Evolutionary conservation across 1,140 invertebrate genomes (phyloP).

Genomic region (Rhysida immarginata): DNA sequence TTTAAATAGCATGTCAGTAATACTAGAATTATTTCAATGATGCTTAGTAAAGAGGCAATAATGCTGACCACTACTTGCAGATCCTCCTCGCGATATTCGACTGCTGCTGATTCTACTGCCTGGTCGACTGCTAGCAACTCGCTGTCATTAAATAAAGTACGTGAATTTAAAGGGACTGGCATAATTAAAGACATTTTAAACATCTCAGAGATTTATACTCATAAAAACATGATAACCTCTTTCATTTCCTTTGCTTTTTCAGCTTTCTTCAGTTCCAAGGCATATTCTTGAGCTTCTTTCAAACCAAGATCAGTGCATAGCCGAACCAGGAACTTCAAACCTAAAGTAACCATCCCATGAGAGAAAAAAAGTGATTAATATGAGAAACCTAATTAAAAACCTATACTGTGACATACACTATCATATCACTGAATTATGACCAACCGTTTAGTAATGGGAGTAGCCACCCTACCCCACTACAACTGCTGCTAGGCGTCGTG

Average conservation of each 20-base stretch:
- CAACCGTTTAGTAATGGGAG: too few species aligned
- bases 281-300: conserved; percentile 60
- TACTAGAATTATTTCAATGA: too few species aligned
- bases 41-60: not conserved
- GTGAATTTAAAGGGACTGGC: not conserved
- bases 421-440: too few species aligned
- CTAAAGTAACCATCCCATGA: too few species aligned
- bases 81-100: conserved; percentile 23
- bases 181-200: not conserved
- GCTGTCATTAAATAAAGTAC: conserved; percentile 19
- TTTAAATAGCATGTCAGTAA: too few species aligned
- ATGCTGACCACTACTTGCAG: conserved; percentile 24
- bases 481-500: too few species aligned
- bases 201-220: not conserved
- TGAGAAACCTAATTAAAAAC: too few species aligned
- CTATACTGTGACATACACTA: too few species aligned
- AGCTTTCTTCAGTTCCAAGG: conserved; percentile 58
- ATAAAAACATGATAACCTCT: conserved; percentile 6
- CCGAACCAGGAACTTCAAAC: conserved; percentile 64
- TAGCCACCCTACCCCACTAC: too few species aligned
- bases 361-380: too few species aligned
- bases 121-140: conserved; percentile 25
- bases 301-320: conserved; percentile 67
- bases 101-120: conserved; percentile 29
- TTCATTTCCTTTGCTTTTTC: conserved; percentile 57